Conservation (phyloP, 1,140 invertebrate genomes). For the Stegodyphus dumicola region DNA sequence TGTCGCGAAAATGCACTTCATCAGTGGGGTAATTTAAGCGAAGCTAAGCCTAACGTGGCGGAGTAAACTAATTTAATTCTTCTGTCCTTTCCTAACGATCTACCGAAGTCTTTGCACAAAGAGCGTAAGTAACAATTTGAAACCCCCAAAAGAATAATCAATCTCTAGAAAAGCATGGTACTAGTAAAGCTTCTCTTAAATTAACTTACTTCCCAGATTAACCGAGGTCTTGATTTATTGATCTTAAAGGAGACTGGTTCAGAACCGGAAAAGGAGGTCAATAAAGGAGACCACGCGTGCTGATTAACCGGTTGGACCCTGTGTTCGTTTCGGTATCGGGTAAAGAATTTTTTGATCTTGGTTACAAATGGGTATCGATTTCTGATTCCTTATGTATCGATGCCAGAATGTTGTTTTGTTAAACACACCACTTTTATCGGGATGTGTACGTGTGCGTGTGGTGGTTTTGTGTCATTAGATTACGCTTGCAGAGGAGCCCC, state of each 20-base stretch:
- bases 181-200: conserved; percentile 40
- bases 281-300: conserved; percentile 3
- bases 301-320: conserved; percentile 41
- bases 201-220: conserved; percentile 57
- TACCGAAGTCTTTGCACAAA: conserved; percentile 25
- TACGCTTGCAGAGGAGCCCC: too few species aligned
- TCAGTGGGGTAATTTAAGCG: too few species aligned
- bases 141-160: conserved; percentile 51
- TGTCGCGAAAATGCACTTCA: too few species aligned
- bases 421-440: too few species aligned
- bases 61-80: conserved; percentile 44
- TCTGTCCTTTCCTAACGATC: background rate
- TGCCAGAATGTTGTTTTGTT: background rate
- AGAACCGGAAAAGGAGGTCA: too few species aligned
- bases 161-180: conserved; percentile 32
- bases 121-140: conserved; percentile 53
- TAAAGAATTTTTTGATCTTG: conserved; percentile 31
- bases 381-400: conserved; percentile 31
- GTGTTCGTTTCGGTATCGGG: conserved; percentile 32
- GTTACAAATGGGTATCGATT: conserved; percentile 55
- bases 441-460: too few species aligned
- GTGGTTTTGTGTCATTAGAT: too few species aligned
- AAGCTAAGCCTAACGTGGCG: conserved; percentile 23
- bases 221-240: conserved; percentile 48
- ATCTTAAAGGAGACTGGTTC: too few species aligned